Conservation (phyloP, 2,113 vertebrate species). For the Toxotes chatareus region DNA sequence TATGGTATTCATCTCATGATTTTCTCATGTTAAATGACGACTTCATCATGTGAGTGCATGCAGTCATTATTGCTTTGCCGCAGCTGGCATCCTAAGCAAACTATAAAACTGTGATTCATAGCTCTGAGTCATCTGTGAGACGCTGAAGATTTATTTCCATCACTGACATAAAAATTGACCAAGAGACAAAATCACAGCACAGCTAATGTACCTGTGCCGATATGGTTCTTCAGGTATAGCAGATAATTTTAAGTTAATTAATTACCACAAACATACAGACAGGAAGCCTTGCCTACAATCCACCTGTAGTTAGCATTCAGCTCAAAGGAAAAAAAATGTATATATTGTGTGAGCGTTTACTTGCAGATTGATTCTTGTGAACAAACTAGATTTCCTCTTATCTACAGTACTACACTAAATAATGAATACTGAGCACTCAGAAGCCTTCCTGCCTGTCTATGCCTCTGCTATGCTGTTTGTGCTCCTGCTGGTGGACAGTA, state of each 20-base stretch:
- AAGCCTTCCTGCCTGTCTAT: conserved; percentile 5
- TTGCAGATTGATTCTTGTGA: conserved; percentile 23
- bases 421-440: conserved; percentile 38
- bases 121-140: conserved; percentile 41
- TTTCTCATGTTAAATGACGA: conserved; percentile 35
- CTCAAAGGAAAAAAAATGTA: neutral
- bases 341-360: neutral
- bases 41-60: conserved; percentile 54
- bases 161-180: conserved; percentile 25
- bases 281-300: neutral
- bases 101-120: conserved; percentile 51
- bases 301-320: neutral
- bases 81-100: conserved; percentile 5
- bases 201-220: conserved; percentile 2
- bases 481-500: conserved; percentile 28
- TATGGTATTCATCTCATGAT: neutral
- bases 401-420: conserved; percentile 33
- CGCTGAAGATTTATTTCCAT: conserved; percentile 38
- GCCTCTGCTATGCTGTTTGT: conserved; percentile 17
- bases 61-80: conserved; percentile 1
- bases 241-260: conserved; percentile 5
- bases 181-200: conserved; percentile 25
- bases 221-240: neutral
- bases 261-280: neutral
- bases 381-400: conserved; percentile 23